A percentile compares a stretch with the other conserved stretches of the same genome.
Evolutionary conservation across 2,797 vertebrate genomes (phyloP).

Genomic region (Semaprochilodus insignis): DNA sequence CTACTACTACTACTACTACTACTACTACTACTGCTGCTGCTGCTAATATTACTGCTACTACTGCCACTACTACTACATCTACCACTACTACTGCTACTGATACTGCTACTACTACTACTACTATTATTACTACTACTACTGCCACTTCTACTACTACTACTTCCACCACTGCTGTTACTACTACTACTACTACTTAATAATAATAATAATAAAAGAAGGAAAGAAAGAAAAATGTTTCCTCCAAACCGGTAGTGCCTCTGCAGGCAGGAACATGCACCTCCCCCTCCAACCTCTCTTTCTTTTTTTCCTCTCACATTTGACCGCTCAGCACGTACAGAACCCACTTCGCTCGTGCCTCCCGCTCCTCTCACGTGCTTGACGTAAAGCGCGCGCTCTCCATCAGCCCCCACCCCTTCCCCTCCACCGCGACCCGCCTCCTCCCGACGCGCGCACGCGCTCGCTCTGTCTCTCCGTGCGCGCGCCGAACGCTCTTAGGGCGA

Average conservation of each 20-base stretch:
- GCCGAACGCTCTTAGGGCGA: conserved; percentile 56
- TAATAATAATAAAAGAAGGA: neutral
- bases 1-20: too few species aligned
- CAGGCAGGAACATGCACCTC: neutral
- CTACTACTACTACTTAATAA: neutral
- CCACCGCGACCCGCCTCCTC: conserved; percentile 10
- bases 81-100: too few species aligned
- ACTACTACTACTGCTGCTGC: too few species aligned
- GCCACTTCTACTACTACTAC: too few species aligned
- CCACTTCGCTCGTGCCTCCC: conserved; percentile 7
- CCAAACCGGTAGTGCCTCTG: neutral
- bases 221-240: neutral
- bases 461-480: conserved; percentile 16
- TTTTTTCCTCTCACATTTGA: conserved; percentile 5
- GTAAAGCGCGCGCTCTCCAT: conserved; percentile 12
- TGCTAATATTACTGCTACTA: too few species aligned
- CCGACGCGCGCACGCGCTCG: conserved; percentile 10
- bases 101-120: too few species aligned
- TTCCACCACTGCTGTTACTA: too few species aligned
- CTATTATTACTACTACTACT: too few species aligned
- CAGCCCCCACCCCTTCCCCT: neutral
- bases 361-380: conserved; percentile 14
- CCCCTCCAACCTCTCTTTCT: neutral
- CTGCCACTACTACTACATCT: too few species aligned
- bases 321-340: conserved; percentile 11